Evolutionary conservation across 2,113 vertebrate genomes (phyloP), one percentile per base, ranked within the genome.

Genomic region (Rhinoderma darwinii): DNA sequence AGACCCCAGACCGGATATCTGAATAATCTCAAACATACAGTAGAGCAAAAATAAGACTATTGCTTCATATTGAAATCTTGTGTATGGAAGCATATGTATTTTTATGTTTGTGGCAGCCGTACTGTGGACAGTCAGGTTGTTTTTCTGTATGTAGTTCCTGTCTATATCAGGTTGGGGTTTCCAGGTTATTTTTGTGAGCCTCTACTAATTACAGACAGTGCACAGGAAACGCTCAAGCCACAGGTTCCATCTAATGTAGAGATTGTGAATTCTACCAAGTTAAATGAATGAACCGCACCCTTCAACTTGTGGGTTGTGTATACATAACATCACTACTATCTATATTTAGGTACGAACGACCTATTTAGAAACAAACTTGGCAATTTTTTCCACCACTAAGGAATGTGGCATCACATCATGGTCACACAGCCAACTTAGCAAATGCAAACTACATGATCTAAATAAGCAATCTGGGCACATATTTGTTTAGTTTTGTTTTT

Each of bases 91-190:
- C 77, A 56, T 80, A 54, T 80, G 41, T 83, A 35, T 73, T 73
- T 73, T 74, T 54, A 54, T 76, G 43, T 35, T 25, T 61, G 68
- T 54, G 22, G 41, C 25, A 77, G n/a, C 9, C 56, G 39, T 77
- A 73, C 54, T 84, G 76, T 76, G 22, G 63, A 27, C 50, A 44
- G 68, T 63, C 18, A 5, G 35, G 51, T 35, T 47, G 59, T 50
- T 37, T 82, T 35, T 11, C 27, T 77, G n/a, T 78, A 66, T 75
- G 32, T 44, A 85, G 27, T 20, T 59, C 17, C 35, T 5, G 30
- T 74, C 41, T 85, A 85, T 85, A 63, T 85, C 41, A 47, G 73
- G 73, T 27, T 76, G 73, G 56, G 54, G 54, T 77, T 85, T 77
- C 84, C 56, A 35, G 73, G 66, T 63, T 47, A 85, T 75, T 84